A percentile compares a stretch with the other conserved stretches of the same genome.
These are phyloP conservation scores for Passer montanus DNA, from an alignment of 2,113 vertebrate species.

Conservation along the genomic window DNA sequence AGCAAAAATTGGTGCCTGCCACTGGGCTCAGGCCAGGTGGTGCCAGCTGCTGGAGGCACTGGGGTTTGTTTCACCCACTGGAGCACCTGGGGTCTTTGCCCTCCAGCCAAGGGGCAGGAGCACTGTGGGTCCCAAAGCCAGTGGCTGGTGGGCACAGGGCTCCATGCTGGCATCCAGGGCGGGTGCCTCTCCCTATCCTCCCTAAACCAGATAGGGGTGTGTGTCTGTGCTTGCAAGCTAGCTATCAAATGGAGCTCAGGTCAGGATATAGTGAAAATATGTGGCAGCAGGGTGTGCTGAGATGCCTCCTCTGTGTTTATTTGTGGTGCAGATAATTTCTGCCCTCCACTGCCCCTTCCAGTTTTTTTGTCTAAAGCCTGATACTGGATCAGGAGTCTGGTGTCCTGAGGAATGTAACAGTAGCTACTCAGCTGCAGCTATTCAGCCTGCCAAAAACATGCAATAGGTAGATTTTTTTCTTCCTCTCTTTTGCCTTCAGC, in stretches of 20 bases:
- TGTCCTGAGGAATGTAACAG: not conserved
- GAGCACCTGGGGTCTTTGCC: not conserved
- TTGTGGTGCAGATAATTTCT: not conserved
- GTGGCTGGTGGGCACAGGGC: accelerated
- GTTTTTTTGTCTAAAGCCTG: not conserved
- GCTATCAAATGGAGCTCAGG: not conserved
- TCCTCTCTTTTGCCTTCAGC: not conserved
- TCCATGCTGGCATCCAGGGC: accelerated
- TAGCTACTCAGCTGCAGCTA: not conserved
- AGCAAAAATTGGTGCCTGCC: not conserved
- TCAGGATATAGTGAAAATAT: not conserved
- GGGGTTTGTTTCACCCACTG: not conserved
- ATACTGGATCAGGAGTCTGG: not conserved
- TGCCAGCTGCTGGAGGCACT: not conserved
- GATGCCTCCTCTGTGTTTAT: not conserved
- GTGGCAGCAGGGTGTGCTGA: not conserved
- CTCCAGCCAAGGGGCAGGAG: not conserved
- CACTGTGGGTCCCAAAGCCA: not conserved
- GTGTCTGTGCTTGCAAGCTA: not conserved
- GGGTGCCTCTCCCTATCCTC: accelerated
- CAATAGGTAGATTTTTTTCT: not conserved
- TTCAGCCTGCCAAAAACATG: not conserved
- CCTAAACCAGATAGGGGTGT: no score
- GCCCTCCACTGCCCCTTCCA: not conserved
- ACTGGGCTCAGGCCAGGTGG: not conserved